Percentiles rank a stretch among this genome's conserved stretches.
Evolutionary conservation across 2,888 invertebrate species (phyloP).

Genomic region (Stenotaenia linearis): DNA sequence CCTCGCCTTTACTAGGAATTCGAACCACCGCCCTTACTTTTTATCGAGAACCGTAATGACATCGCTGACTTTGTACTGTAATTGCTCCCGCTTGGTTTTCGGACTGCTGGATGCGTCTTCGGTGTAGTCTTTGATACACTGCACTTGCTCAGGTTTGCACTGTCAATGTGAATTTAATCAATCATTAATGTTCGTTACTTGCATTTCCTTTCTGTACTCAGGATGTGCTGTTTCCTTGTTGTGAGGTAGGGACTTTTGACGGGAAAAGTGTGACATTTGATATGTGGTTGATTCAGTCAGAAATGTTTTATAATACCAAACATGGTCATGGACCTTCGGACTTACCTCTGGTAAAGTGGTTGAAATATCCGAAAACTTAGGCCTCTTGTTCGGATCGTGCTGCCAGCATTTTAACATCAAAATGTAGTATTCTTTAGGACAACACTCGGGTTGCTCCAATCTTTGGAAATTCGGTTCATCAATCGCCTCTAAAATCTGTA

Average conservation of each 20-base stretch:
- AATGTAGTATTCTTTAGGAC: slow-evolving; percentile 84
- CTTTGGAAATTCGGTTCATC: slow-evolving; percentile 87
- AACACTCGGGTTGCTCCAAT: slow-evolving; percentile 87
- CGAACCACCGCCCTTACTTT: slow-evolving; percentile 51
- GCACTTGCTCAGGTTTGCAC: slow-evolving; percentile 87
- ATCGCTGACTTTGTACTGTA: slow-evolving; percentile 80
- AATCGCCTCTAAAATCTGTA: slow-evolving; percentile 79
- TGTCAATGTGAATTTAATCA: slow-evolving; percentile 40
- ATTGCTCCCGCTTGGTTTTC: slow-evolving; percentile 58
- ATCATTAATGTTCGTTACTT: not conserved
- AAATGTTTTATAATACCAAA: not conserved
- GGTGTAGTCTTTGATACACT: slow-evolving; percentile 62
- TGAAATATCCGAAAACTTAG: slow-evolving; percentile 80
- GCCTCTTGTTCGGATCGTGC: slow-evolving; percentile 79
- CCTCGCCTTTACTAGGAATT: not conserved
- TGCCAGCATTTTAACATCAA: slow-evolving; percentile 96
- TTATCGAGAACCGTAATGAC: slow-evolving; percentile 88
- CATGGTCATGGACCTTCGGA: not conserved
- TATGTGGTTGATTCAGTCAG: not conserved
- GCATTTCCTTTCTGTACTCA: not conserved
- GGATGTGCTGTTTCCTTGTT: slow-evolving; percentile 21
- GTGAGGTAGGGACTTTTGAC: not conserved
- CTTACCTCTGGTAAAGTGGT: slow-evolving; percentile 65
- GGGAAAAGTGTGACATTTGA: slow-evolving; percentile 14
- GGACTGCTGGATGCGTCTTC: slow-evolving; percentile 49